Percentiles rank a stretch among this genome's conserved stretches.
These are phyloP conservation scores for Caenorhabditis remanei DNA, from an alignment of 1,140 invertebrate genomes.

Conservation along the genomic window DNA sequence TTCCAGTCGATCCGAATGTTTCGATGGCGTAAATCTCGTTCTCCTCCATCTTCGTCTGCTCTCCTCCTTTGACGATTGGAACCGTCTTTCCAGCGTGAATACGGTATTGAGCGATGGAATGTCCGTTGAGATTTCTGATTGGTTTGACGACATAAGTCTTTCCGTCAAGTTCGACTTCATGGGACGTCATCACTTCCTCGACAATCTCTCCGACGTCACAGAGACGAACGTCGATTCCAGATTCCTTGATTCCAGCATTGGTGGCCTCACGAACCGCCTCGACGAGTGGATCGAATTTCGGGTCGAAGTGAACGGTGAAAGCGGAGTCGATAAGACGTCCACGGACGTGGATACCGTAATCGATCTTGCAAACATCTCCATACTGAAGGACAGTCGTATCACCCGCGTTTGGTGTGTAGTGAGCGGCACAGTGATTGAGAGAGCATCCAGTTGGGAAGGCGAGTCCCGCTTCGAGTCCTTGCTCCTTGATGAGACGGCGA, in stretches of 20 bases:
- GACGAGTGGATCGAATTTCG: slow-evolving; percentile 93
- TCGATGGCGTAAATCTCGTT: slow-evolving; percentile 94
- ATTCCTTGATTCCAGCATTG: slow-evolving; percentile 92
- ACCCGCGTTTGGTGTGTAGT: slow-evolving; percentile 98
- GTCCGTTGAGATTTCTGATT: slow-evolving; percentile 86
- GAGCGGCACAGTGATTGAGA: slow-evolving; percentile 97
- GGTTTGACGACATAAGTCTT: slow-evolving; percentile 96
- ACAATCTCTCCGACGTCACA: slow-evolving; percentile 97
- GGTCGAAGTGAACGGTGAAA: slow-evolving; percentile 95
- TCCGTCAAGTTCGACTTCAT: slow-evolving; percentile 97
- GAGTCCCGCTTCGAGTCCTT: slow-evolving; percentile 93
- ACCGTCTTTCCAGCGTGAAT: slow-evolving; percentile 99
- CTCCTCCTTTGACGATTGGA: slow-evolving; percentile 98
- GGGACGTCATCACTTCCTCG: slow-evolving; percentile 97
- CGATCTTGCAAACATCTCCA: slow-evolving; percentile 95
- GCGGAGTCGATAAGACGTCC: slow-evolving; percentile 98
- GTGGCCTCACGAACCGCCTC: slow-evolving; percentile 97
- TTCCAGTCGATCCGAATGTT: slow-evolving; percentile 98
- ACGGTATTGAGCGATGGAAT: slow-evolving; percentile 76
- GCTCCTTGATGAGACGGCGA: slow-evolving; percentile 91
- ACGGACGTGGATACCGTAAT: slow-evolving; percentile 99
- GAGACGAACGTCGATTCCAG: slow-evolving; percentile 95
- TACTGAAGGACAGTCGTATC: slow-evolving; percentile 93
- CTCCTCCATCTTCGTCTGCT: slow-evolving; percentile 93
- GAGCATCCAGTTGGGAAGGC: slow-evolving; percentile 99